Evolutionary conservation across 2,113 vertebrate species (phyloP), one percentile per base, ranked within the genome.

Genomic region (Dromaius novaehollandiae): DNA sequence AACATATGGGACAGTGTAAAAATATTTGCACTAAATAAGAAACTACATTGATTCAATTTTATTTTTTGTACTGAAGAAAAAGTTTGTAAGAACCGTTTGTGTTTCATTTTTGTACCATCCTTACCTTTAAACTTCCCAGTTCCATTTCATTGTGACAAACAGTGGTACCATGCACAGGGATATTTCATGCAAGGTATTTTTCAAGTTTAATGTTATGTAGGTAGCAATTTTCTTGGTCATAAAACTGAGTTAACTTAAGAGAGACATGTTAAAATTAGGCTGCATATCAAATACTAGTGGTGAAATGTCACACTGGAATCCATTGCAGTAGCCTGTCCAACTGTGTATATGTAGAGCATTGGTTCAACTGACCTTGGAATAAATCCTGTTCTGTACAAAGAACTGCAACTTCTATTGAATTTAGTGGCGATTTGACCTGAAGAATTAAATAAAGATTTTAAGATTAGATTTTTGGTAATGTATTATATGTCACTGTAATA

Each of bases 181-280:
- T 95, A 95, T 95, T 90, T 97, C 86, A 91, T 82, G 75, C 53
- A 96, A 92, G 77, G 95, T 89, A 80, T 96, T 93, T 92, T 95
- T 93, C 81, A 92, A 7, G 82, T 90, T 87, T 90, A 92, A 53
- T 92, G 63, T 85, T 97, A 89, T 34, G 74, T 80, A 96, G 90
- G 89, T 94, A 95, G 84, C 51, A 92, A 82, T 92, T 92, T 95
- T 93, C 84, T 71, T 77, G 74, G 77, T 79, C 2, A 0, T 92
- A 95, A 96, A 96, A 95, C 14, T 92, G 90, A 90, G 82, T 87
- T 97, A 95, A 89, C 92, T 93, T 93, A 91, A 80, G 63, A 94
- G 40, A 92, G 63, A 86, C 66, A 91, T 95, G 92, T 91, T 91
- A 95, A 95, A 94, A 93, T 93, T 91, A 85, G 34, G 76, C 61